Evolutionary conservation across 2,888 invertebrate species (phyloP), one percentile per base, ranked within the genome.

Genomic region (Mesorhabditis spiculigera): DNA sequence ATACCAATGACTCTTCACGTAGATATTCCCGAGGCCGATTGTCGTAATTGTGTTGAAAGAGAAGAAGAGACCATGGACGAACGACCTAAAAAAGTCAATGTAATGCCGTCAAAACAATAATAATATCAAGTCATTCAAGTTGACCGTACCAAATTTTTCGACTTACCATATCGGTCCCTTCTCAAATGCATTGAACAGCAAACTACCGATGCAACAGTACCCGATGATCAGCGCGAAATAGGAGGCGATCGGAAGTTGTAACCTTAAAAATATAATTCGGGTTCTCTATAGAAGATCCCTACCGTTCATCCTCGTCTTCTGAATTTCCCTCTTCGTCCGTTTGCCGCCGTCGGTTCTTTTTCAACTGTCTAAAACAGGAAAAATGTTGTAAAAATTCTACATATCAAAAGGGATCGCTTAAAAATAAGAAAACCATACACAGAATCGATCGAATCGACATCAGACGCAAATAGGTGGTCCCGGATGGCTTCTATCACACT

Each of bases 31-130:
- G 43, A 86, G 73, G 64, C 84, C 83, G 61, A 86, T 86, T n/a
- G 86, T 86, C 8, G 86, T 86, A 71, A 86, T 86, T 16, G 86
- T 86, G 76, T 86, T 86, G 80, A 86, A 86, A 8, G 82, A 82
- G 73, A 86, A 86, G 75, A 86, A 86, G 28, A 86, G 80, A 8
- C 85, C 86, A 72, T 86, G 86, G 45, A 86, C 79, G 74, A 86
- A 86, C 4, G 85, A 84, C 85, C 85, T 86, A 64, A 72, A n/a
- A n/a, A n/a, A n/a, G n/a, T n/a, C n/a, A n/a, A n/a, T n/a, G n/a
- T n/a, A n/a, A n/a, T n/a, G n/a, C n/a, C n/a, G n/a, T n/a, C n/a
- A n/a, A n/a, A n/a, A n/a, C n/a, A n/a, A n/a, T n/a, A n/a, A n/a
- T n/a, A n/a, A n/a, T n/a, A n/a, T n/a, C n/a, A n/a, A n/a, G n/a